Evolutionary conservation across 2,888 invertebrate genomes (phyloP).

Genomic region (Nasonia oneida): DNA sequence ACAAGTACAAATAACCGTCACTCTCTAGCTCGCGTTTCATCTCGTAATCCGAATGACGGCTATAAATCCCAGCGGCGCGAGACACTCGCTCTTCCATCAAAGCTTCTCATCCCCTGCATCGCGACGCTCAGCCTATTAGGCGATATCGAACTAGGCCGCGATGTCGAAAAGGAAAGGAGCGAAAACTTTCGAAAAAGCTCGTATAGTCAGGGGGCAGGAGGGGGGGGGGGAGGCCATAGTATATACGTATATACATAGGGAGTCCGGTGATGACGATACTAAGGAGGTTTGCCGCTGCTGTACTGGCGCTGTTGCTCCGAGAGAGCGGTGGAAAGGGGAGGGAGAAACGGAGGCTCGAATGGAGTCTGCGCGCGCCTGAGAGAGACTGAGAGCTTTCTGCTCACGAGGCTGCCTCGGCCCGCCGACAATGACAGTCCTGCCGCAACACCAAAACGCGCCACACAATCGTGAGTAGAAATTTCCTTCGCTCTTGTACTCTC

Average conservation of each 20-base stretch:
- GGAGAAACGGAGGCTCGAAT: neutral
- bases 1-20: neutral
- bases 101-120: neutral
- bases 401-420: conserved; percentile 56
- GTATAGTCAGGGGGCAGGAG: no score
- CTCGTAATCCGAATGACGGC: neutral
- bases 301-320: conserved; percentile 34
- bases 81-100: neutral
- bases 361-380: conserved; percentile 54
- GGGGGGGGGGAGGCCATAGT: neutral
- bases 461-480: conserved; percentile 77
- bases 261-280: conserved; percentile 8
- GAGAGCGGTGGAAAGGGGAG: neutral
- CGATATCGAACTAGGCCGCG: no score
- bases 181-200: no score
- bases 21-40: neutral
- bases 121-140: neutral
- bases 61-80: neutral
- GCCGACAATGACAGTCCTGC: conserved; percentile 76
- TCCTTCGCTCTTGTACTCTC: conserved; percentile 53
- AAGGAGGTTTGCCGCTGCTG: conserved; percentile 1
- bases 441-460: conserved; percentile 77
- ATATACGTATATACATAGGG: neutral
- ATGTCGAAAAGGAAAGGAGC: no score
- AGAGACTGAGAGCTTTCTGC: neutral